Conservation (phyloP, 2,797 vertebrate genomes). For the Rhabdomys pumilio region DNA sequence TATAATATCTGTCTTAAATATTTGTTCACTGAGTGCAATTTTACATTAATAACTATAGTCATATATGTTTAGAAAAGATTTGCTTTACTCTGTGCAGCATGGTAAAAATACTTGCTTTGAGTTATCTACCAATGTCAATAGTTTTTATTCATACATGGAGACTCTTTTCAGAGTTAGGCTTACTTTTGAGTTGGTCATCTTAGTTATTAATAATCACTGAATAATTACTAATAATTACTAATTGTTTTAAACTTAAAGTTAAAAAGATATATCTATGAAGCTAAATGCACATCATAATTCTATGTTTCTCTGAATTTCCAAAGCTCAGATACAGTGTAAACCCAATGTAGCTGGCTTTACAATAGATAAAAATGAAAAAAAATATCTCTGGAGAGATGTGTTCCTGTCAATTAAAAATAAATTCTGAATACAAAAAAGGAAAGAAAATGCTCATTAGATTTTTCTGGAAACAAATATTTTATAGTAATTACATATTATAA, state of each 20-base stretch:
- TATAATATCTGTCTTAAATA: neutral
- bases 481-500: neutral
- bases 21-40: neutral
- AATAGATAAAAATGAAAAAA: neutral
- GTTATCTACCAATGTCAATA: neutral
- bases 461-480: neutral
- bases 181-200: neutral
- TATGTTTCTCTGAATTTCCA: neutral
- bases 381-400: neutral
- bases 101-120: neutral
- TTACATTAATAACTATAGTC: neutral
- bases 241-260: neutral
- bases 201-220: neutral
- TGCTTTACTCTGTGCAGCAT: neutral
- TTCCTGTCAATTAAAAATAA: neutral
- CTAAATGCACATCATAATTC: neutral
- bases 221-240: neutral
- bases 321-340: neutral
- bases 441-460: neutral
- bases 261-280: neutral
- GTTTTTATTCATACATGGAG: neutral
- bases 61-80: neutral
- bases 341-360: neutral
- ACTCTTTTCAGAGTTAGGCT: neutral
- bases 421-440: neutral